Evolutionary conservation across 2,113 vertebrate species (phyloP).

Genomic region (Heterochromis multidens): DNA sequence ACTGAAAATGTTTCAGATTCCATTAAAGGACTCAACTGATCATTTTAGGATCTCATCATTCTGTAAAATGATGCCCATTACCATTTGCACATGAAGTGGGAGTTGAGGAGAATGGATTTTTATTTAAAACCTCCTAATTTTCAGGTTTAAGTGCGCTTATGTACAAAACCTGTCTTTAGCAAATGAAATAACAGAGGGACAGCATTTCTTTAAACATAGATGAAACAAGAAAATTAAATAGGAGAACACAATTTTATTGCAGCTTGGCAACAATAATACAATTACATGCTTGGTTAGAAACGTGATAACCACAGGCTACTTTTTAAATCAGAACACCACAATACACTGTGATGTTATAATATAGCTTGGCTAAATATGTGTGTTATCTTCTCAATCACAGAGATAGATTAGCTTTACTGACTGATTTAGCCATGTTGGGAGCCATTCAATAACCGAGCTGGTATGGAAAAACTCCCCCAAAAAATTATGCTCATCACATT

Average conservation of each 20-base stretch:
- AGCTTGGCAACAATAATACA: neutral
- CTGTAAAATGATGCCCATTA: neutral
- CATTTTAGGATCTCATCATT: neutral
- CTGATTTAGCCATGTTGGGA: neutral
- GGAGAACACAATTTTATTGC: neutral
- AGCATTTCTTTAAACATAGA: neutral
- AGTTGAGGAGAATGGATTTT: neutral
- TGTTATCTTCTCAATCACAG: slow-evolving; percentile 30
- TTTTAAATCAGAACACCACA: neutral
- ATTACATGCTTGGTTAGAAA: slow-evolving; percentile 39
- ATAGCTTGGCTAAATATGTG: slow-evolving; percentile 7
- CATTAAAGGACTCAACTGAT: neutral
- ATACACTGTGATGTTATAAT: neutral
- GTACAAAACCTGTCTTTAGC: neutral
- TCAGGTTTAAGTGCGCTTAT: neutral
- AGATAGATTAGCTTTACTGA: slow-evolving; percentile 14
- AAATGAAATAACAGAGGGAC: neutral
- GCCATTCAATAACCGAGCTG: neutral
- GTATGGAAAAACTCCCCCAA: neutral
- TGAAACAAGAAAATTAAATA: neutral
- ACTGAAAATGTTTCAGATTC: neutral
- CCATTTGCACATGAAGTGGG: neutral
- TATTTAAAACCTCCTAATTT: neutral
- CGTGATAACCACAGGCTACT: slow-evolving; percentile 14
- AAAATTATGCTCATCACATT: neutral